Evolutionary conservation across 2,113 vertebrate species (phyloP).

Genomic region (Gasterosteus aculeatus): DNA sequence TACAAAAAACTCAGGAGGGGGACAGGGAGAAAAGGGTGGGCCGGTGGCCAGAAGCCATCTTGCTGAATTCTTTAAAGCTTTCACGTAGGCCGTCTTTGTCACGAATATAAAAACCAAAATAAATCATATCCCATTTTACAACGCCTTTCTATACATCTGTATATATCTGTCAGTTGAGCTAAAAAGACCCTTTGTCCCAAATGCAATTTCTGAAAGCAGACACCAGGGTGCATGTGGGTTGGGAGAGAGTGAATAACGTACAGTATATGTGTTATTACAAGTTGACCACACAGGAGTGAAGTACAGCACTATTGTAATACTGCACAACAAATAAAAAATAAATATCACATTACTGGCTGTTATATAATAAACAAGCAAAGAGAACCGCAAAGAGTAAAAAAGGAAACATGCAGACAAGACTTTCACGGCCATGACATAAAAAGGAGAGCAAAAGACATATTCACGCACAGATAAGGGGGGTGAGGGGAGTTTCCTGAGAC

Average conservation of each 20-base stretch:
- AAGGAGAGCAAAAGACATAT: constrained; percentile 54
- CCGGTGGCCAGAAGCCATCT: neutral
- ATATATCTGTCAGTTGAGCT: neutral
- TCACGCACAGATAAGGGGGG: constrained; percentile 63
- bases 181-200: neutral
- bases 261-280: constrained; percentile 3
- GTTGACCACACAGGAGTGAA: neutral
- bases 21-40: neutral
- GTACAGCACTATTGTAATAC: neutral
- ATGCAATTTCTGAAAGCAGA: constrained; percentile 16
- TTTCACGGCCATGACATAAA: constrained; percentile 32
- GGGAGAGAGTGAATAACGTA: neutral
- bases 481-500: constrained; percentile 78
- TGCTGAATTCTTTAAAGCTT: neutral
- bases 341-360: neutral
- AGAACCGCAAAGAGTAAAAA: neutral
- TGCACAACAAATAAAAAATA: neutral
- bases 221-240: constrained; percentile 6
- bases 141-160: neutral
- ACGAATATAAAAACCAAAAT: neutral
- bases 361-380: constrained; percentile 20
- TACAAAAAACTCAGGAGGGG: constrained; percentile 32
- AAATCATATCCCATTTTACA: neutral
- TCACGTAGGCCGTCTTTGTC: neutral
- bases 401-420: constrained; percentile 36